phyloP scores from a whole-genome alignment of 2,797 vertebrate species.

The Agapornis canus region DNA sequence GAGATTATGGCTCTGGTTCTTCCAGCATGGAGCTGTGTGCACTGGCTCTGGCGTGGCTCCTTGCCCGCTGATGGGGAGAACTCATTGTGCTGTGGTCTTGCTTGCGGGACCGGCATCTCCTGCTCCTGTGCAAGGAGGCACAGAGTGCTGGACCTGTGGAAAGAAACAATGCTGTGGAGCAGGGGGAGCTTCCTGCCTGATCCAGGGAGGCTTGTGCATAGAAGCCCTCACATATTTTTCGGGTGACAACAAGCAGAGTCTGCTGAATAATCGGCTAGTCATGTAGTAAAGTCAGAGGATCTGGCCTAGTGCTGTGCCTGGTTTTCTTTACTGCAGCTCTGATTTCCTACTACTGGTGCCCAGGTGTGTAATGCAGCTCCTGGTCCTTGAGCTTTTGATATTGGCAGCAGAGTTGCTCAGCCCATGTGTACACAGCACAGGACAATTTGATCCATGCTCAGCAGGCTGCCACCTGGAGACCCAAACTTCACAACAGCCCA shows the following conservation, averaged over 20 bases:
- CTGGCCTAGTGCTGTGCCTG: neutral
- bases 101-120: neutral
- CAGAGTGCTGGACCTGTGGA: neutral
- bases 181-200: neutral
- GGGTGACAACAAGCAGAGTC: neutral
- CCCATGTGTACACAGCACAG: neutral
- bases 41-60: accelerated
- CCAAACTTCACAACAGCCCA: neutral
- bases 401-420: neutral
- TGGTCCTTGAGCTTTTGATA: neutral
- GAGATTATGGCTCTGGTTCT: neutral
- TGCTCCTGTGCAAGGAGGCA: neutral
- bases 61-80: neutral
- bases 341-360: slow-evolving; percentile 22
- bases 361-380: slow-evolving; percentile 17
- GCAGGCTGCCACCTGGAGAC: neutral
- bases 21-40: accelerated
- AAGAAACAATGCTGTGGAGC: neutral
- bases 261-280: slow-evolving; percentile 1
- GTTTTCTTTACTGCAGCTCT: slow-evolving; percentile 14
- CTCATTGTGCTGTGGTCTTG: accelerated
- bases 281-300: neutral
- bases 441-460: neutral
- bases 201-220: neutral
- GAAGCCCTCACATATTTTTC: neutral